Evolutionary conservation across 2,888 invertebrate genomes (phyloP), one percentile per base, ranked within the genome.

Genomic region (Lycaena phlaeas): DNA sequence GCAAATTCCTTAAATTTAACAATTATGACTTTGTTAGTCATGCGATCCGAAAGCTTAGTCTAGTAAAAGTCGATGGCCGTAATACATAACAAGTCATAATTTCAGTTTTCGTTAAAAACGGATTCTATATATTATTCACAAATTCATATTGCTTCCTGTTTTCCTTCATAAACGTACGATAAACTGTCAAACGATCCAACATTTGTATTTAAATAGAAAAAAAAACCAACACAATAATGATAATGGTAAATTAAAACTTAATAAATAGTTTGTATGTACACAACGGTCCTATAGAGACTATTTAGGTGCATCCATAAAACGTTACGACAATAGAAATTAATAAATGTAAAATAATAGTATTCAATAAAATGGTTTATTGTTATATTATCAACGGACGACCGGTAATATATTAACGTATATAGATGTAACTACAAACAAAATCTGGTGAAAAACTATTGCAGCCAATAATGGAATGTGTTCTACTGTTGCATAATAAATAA

Each of bases 391-490:
- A 34, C 22, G 34, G 34, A 34, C 22, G 34, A 5, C 11, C 18
- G 15, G 14, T 15, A 25, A 17, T 27, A 36, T 14, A 14, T 28
- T 26, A 30, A 26, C 37, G 41, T 31, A 28, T 29, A 36, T 34
- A 31, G 34, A 34, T 27, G 29, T 45, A 44, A 48, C 43, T 41
- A 36, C 36, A 39, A 44, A 42, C 59, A 60, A 56, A 59, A 64
- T 59, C 54, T 63, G 51, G 48, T 46, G 46, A 40, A 53, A 59
- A 64, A 68, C 76, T 81, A 81, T 82, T 81, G 79, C 79, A 75
- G 64, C 57, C 56, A 41, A 55, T 54, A 45, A 60, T 65, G 78
- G 78, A 79, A 79, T 78, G 78, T 76, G 64, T 54, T 46, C 53
- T 56, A 49, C 49, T 47, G 46, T 45, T 48, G 42, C 42, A 45